These are phyloP conservation scores for Cheilosia vulpina DNA, from an alignment of 2,888 invertebrate species.

Conservation along the genomic window DNA sequence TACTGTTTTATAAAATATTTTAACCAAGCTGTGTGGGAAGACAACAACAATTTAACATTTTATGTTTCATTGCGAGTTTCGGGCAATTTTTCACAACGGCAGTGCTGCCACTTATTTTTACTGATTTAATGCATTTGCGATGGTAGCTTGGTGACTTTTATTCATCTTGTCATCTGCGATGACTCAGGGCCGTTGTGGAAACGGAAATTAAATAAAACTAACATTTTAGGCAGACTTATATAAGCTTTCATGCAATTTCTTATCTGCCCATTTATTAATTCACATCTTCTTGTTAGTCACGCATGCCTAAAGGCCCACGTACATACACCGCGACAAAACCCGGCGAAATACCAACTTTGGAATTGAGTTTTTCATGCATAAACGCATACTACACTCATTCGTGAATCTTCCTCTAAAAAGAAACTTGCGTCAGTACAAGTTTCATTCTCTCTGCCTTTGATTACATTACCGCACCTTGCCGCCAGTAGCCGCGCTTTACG, in stretches of 20 bases:
- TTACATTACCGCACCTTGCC: neutral
- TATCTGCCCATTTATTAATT: neutral
- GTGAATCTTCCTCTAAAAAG: neutral
- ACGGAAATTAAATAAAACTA: too few species aligned
- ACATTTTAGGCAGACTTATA: too few species aligned
- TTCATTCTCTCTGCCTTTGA: conserved; percentile 21
- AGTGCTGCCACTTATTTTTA: too few species aligned
- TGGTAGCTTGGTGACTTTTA: too few species aligned
- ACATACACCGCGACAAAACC: neutral
- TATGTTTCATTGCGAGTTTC: too few species aligned
- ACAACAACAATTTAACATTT: too few species aligned
- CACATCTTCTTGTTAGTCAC: conserved; percentile 2
- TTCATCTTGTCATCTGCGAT: too few species aligned
- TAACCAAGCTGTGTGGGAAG: too few species aligned
- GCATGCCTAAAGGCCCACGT: neutral
- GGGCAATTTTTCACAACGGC: too few species aligned
- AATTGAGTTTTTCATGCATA: conserved; percentile 7
- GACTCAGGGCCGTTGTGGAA: too few species aligned
- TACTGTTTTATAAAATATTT: too few species aligned
- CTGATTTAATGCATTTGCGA: too few species aligned
- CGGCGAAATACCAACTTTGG: neutral
- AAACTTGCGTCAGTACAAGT: conserved; percentile 27
- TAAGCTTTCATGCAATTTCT: neutral
- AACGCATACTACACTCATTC: conserved; percentile 1
- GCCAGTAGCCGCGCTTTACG: conserved; percentile 13